These are phyloP conservation scores for Ectemnius cavifrons DNA, from an alignment of 2,888 invertebrate genomes.

Conservation along the genomic window DNA sequence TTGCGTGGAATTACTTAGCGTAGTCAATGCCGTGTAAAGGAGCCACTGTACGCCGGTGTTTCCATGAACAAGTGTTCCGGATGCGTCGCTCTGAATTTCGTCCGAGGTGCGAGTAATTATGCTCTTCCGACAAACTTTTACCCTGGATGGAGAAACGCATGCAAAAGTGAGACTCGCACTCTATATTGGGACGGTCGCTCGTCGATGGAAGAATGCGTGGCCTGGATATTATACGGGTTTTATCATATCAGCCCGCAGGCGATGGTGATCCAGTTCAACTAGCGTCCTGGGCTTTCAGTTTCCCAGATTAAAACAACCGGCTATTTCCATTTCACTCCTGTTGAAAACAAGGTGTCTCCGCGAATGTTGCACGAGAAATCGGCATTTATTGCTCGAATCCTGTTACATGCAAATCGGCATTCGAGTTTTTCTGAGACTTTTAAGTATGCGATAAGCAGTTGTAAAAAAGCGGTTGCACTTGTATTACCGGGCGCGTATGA, in stretches of 20 bases:
- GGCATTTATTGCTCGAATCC: conserved; percentile 33
- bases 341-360: not conserved
- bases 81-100: conserved; percentile 3
- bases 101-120: not conserved
- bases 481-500: conserved; percentile 25
- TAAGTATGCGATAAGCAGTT: not conserved
- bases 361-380: conserved; percentile 24
- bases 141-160: not conserved
- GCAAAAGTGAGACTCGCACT: conserved; percentile 37
- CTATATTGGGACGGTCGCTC: not conserved
- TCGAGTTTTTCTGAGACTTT: conserved; percentile 33
- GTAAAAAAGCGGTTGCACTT: no score
- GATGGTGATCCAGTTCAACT: conserved; percentile 20
- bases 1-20: not conserved
- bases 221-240: conserved; percentile 21
- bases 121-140: conserved; percentile 28
- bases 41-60: not conserved
- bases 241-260: conserved; percentile 17
- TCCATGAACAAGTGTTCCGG: not conserved
- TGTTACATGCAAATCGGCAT: conserved; percentile 33
- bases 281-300: conserved; percentile 4
- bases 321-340: not conserved
- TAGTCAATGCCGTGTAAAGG: not conserved
- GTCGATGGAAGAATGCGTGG: not conserved
- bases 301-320: conserved; percentile 17